phyloP scores from a whole-genome alignment of 2,888 invertebrate species.

The Megalurothrips usitatus region DNA sequence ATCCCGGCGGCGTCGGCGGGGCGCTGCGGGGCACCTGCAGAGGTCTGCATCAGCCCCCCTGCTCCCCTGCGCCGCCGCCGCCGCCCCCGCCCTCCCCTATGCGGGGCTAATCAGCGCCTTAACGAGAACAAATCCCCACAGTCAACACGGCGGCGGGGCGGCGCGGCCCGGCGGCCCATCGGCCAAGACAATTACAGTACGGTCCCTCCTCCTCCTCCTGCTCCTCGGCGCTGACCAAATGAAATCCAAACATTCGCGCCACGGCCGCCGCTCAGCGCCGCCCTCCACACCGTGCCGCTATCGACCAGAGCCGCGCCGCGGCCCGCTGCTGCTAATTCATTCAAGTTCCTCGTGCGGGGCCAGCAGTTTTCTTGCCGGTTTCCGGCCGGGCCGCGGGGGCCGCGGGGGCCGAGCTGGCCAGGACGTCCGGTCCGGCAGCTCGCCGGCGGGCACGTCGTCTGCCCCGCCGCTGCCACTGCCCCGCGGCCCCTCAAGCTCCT shows the following conservation, averaged over 20 bases:
- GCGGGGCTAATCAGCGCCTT: neutral
- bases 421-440: no score
- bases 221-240: neutral
- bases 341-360: no score
- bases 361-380: no score
- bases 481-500: neutral
- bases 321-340: no score
- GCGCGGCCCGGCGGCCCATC: neutral
- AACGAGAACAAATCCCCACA: conserved; percentile 16
- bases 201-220: neutral
- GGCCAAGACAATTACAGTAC: neutral
- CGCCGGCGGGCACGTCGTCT: neutral
- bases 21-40: no score
- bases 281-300: neutral
- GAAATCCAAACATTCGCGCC: conserved; percentile 3
- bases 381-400: no score
- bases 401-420: no score
- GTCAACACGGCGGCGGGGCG: neutral
- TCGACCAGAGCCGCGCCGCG: neutral
- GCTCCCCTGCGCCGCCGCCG: neutral
- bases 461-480: neutral
- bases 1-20: no score
- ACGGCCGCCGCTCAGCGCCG: neutral
- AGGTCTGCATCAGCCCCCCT: neutral
- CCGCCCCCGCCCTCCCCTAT: neutral